phyloP scores from a whole-genome alignment of 2,888 invertebrate genomes.

The Platycnemis pennipes region DNA sequence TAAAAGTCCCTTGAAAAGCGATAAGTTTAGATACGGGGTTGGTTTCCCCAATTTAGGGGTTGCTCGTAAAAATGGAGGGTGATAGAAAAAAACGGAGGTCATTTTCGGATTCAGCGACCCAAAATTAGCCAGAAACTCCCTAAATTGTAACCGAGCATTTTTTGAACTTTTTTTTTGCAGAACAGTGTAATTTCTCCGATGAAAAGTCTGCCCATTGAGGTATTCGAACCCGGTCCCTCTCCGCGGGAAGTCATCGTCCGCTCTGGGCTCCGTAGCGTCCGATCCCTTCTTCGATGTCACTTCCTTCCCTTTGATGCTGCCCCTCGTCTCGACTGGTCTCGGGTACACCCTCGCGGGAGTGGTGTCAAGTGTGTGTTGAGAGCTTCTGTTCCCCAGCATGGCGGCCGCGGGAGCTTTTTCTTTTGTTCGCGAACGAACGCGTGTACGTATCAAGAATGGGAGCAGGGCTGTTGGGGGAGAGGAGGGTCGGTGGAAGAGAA shows the following conservation, averaged over 20 bases:
- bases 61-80: no score
- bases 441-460: neutral
- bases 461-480: neutral
- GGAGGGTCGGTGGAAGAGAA: neutral
- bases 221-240: neutral
- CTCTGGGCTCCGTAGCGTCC: neutral
- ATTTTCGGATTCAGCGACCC: no score
- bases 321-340: neutral
- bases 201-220: neutral
- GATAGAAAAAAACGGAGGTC: no score
- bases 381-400: neutral
- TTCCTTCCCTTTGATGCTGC: neutral
- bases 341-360: neutral
- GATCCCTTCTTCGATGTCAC: neutral
- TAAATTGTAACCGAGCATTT: no score
- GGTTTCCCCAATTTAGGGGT: no score
- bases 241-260: neutral
- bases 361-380: neutral
- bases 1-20: no score
- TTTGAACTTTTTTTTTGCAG: no score
- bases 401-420: neutral
- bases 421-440: neutral
- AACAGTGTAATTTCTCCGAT: no score
- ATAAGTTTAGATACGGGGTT: no score
- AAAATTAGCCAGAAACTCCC: no score